phyloP scores from a whole-genome alignment of 2,888 invertebrate genomes.

The Zaprionus lineosus region DNA sequence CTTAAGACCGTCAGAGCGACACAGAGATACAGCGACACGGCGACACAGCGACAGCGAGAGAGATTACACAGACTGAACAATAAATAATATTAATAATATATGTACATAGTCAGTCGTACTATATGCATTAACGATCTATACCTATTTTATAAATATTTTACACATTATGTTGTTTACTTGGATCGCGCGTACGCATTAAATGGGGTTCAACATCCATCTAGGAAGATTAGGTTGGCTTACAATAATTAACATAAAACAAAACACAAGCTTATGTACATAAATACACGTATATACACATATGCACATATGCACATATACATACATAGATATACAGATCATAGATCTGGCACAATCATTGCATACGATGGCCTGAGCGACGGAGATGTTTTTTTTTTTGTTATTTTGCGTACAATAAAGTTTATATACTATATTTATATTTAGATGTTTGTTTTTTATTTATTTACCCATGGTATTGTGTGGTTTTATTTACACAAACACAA shows the following conservation, averaged over 20 bases:
- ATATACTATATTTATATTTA: conserved; percentile 38
- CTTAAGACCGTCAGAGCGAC: conserved; percentile 12
- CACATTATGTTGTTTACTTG: conserved; percentile 63
- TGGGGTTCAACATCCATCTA: conserved; percentile 75
- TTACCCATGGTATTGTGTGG: too few relatives aligned
- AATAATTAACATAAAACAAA: too few relatives aligned
- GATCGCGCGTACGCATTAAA: conserved; percentile 40
- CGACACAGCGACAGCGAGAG: conserved; percentile 50
- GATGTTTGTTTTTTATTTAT: conserved; percentile 6
- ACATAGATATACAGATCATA: conserved; percentile 10
- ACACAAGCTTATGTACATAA: too few relatives aligned
- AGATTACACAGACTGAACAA: conserved; percentile 76
- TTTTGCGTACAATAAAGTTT: conserved; percentile 32
- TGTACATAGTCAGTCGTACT: conserved; percentile 21
- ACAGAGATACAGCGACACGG: conserved; percentile 9
- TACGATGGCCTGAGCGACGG: conserved; percentile 28
- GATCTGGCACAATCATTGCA: conserved; percentile 27
- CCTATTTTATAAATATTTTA: conserved; percentile 23
- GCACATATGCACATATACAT: conserved; percentile 18
- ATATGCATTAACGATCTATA: conserved; percentile 6
- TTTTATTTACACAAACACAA: neutral
- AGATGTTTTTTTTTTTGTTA: conserved; percentile 43
- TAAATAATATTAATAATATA: conserved; percentile 36
- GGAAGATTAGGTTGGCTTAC: conserved; percentile 63
- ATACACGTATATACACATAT: conserved; percentile 40